Evolutionary conservation across 2,888 invertebrate species (phyloP), one percentile per base, ranked within the genome.

Genomic region (Podabrus alpinus): DNA sequence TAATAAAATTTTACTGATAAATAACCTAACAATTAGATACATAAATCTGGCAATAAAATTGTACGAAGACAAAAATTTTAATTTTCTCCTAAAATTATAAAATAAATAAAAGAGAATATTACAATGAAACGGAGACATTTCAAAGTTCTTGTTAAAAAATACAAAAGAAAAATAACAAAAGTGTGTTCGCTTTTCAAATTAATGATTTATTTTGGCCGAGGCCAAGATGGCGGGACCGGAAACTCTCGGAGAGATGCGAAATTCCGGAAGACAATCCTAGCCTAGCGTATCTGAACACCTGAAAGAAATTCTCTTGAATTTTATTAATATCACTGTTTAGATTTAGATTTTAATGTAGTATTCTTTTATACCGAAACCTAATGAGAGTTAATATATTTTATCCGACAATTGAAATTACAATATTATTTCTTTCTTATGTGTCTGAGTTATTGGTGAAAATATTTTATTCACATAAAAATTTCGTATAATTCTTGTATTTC

Each of bases 141-240:
- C 73, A 79, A 80, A 80, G 80, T 80, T 80, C 79, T 77, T 78
- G 77, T 73, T 68, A 76, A 77, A 75, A 78, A 78, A 75, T 73
- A 78, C 71, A 74, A 77, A 73, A 74, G 78, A 72, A 75, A 73
- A 78, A 77, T 78, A 77, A 79, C 74, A 76, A 75, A 75, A 77
- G 81, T 80, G 81, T 82, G 78, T 77, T 75, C 72, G 80, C 82
- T 82, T 84, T 82, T 82, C 78, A 83, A 81, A 83, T 83, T 83
- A 84, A 84, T 84, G 84, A 84, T 84, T 84, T 84, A 83, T 84
- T 83, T 81, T 80, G 77, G 79, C 74, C 71, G 79, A 76, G 79
- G 79, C 79, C 82, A 80, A 81, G 80, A 82, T 82, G 81, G 81
- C 80, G 78, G 79, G 71, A 17, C 75, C 79, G 81, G 80, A 81